A percentile compares a stretch with the other conserved stretches of the same genome.
Conservation (phyloP, 1,140 invertebrate species). For the Bombus huntii region DNA sequence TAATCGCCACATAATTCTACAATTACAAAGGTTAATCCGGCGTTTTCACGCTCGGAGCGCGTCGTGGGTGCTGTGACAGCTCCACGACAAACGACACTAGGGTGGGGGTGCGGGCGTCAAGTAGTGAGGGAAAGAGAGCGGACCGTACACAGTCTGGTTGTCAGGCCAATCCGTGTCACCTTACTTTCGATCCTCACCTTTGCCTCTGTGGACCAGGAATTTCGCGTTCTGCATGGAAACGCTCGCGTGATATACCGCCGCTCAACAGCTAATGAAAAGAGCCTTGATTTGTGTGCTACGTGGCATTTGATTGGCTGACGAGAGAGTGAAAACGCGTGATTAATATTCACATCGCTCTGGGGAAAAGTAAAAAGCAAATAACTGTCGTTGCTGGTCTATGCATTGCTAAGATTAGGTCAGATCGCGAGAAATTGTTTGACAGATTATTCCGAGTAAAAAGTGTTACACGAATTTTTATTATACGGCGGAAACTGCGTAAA, state of each 20-base stretch:
- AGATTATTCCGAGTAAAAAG: no score
- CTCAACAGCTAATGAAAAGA: neutral
- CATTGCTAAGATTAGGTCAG: no score
- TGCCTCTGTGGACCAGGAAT: slow-evolving; percentile 35
- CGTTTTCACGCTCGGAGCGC: slow-evolving; percentile 76
- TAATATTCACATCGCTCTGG: neutral
- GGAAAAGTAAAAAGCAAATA: neutral
- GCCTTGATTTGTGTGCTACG: neutral
- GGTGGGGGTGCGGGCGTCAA: neutral
- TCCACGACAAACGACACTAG: neutral
- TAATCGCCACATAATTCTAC: slow-evolving; percentile 79
- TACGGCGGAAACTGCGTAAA: no score
- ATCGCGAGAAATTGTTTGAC: no score
- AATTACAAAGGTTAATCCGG: slow-evolving; percentile 78
- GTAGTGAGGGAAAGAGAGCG: slow-evolving; percentile 21
- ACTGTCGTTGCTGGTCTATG: neutral
- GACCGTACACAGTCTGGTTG: slow-evolving; percentile 55
- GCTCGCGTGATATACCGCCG: slow-evolving; percentile 33
- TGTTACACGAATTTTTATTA: no score
- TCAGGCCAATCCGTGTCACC: slow-evolving; percentile 49
- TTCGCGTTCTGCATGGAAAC: slow-evolving; percentile 18
- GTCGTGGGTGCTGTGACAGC: slow-evolving; percentile 59
- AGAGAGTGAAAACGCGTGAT: neutral
- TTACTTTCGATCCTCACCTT: slow-evolving; percentile 66
- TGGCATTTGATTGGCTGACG: neutral